phyloP scores from a whole-genome alignment of 2,113 vertebrate species.

The Cromileptes altivelis region DNA sequence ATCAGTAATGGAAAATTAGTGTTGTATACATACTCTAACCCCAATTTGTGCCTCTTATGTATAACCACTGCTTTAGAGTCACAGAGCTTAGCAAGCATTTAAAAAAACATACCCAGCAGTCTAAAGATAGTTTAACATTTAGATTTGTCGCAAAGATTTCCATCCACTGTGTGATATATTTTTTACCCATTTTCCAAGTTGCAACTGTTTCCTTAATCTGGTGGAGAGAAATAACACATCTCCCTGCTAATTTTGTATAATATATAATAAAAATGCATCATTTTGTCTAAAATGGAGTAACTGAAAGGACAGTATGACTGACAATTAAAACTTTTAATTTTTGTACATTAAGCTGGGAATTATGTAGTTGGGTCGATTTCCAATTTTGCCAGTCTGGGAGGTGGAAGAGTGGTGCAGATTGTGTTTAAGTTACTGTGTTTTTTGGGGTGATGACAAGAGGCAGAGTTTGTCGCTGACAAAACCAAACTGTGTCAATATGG shows the following conservation, averaged over 20 bases:
- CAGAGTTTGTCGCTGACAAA: no score
- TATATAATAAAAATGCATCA: background rate
- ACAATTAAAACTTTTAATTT: background rate
- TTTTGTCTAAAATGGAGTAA: background rate
- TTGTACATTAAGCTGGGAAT: background rate
- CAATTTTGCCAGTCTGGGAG: no score
- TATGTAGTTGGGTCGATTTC: no score
- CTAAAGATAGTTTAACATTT: background rate
- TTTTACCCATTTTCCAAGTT: background rate
- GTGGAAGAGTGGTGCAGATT: no score
- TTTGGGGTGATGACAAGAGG: no score
- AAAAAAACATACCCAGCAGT: background rate
- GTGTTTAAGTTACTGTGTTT: no score
- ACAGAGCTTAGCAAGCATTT: background rate
- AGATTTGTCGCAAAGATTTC: background rate
- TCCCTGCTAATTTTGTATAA: background rate
- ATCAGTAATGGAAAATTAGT: background rate
- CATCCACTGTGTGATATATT: background rate
- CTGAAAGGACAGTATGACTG: background rate
- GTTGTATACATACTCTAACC: background rate
- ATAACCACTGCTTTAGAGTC: background rate
- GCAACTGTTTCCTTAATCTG: background rate
- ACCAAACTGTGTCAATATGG: no score
- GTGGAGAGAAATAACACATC: background rate
- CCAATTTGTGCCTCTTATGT: conserved; percentile 3